These are phyloP conservation scores for Tipula confusa DNA, from an alignment of 2,888 invertebrate genomes.

Conservation along the genomic window DNA sequence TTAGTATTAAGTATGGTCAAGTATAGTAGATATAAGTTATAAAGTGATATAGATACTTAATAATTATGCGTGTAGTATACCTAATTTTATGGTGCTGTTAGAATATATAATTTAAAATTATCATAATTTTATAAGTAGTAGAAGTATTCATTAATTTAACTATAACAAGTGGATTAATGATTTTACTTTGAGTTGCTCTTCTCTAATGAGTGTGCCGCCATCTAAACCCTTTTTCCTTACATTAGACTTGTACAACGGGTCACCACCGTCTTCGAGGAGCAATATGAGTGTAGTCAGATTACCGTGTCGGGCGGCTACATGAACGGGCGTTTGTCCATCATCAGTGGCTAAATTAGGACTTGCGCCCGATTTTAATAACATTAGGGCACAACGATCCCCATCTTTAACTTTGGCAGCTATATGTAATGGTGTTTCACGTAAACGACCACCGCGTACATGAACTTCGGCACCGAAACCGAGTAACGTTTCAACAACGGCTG, in stretches of 20 bases:
- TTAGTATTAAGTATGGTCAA: not conserved
- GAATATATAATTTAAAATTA: constrained; percentile 12
- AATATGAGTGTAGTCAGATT: constrained; percentile 81
- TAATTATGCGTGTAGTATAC: not conserved
- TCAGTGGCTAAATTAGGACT: constrained; percentile 93
- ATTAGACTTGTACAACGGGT: constrained; percentile 87
- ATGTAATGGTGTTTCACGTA: constrained; percentile 92
- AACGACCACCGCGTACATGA: constrained; percentile 84
- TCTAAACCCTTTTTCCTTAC: constrained; percentile 51
- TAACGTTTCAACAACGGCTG: constrained; percentile 90
- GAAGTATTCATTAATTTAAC: not conserved
- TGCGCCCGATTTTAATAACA: constrained; percentile 96
- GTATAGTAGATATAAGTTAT: not conserved
- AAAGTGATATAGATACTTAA: not conserved
- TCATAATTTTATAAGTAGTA: not conserved
- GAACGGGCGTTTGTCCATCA: constrained; percentile 95
- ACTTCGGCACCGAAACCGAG: constrained; percentile 97
- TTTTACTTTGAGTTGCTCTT: constrained; percentile 29
- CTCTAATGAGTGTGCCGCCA: constrained; percentile 28
- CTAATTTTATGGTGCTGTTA: constrained; percentile 17
- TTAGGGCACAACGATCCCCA: constrained; percentile 89
- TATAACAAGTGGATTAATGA: not conserved
- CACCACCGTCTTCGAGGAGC: constrained; percentile 89
- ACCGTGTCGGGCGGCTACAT: constrained; percentile 91
- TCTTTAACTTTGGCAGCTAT: constrained; percentile 93